Base-by-base conservation (phyloP, 2,888 invertebrate species). In the Parapristionchus giblindavisi region DNA sequence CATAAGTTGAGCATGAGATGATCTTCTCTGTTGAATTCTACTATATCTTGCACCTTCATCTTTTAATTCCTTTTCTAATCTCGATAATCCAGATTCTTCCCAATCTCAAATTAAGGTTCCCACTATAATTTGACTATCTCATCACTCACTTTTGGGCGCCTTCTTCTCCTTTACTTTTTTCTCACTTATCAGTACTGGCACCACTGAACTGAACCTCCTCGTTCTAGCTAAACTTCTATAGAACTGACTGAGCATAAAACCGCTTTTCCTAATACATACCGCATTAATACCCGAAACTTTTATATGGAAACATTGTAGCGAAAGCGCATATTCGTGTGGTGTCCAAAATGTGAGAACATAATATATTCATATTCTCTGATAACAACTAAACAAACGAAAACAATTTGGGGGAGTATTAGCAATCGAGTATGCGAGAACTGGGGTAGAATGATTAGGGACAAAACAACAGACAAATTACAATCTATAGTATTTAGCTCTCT, bases 21-120 rank as follows among this genome's bases (percentile, higher is more conserved):
- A 40, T 73, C 73, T 73, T 34, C 73, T 61, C 51, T 61, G 34
- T 61, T 73, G 60, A 48, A 60, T 1, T 27, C 60, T 61, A 60
- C 51, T 73, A 51, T 61, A 60, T 36, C 73, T 40, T 2, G 24
- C n/a, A n/a, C 70, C 40, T 32, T 38, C 56, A 24, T 73, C 73
- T 34, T 61, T 61, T 4, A 61, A n/a, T 61, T 60, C 61, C 48
- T 61, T 51, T 51, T 60, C 32, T 48, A 73, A 61, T 48, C 48
- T 6, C 11, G 27, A 24, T 1, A 71, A 40, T 14, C 21, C 56
- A 1, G 27, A 29, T 8, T 71, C 56, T 40, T 71, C 70, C 70
- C 70, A 71, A 8, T 34, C 70, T 71, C 21, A 65, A 65, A 27
- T 36, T 21, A 27, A 71, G 11, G 36, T 27, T 1, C 24, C 56